Base-by-base conservation (phyloP, 2,113 vertebrate genomes). In the Chaetops frenatus region DNA sequence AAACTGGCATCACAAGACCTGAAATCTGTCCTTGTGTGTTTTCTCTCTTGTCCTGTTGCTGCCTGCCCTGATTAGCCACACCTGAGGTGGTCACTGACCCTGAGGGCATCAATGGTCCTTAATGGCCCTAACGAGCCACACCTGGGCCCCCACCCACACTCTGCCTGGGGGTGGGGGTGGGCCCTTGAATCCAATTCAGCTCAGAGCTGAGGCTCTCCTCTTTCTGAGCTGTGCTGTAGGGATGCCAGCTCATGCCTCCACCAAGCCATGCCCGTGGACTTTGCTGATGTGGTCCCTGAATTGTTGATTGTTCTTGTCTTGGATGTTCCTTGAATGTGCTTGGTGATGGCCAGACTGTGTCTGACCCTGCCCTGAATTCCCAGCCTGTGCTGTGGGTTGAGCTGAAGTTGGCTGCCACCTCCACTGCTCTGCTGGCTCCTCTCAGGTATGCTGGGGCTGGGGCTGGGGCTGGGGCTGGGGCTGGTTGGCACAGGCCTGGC, bases 111-210 rank as follows among this genome's bases (percentile, higher is more conserved):
- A 42, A 4, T 3, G 7, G 15, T 45, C 21, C 21, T 53, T 84
- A 6, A 24, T 15, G 27, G 18, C 24, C 73, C 69, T 77, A 18
- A 89, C 0, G 5, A 67, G 67, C 38, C 45, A 81, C 88, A 65
- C 50, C 76, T 83, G 88, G 11, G 8, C 9, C 10, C 31, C 54
- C 20, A 78, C 16, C 23, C 57, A 54, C 51, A 5, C 19, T 9
- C 40, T 54, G 15, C 42, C 24, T 20, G 1, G 0, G 1, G 44
- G 1, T 20, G 1, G 0, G 1, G 44, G 1, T 24, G n/a, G 18
- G 16, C 4, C 9, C 3, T 2, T 33, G 36, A 48, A 16, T 45
- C 13, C 21, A 50, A 6, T 67, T 88, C 38, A 82, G 25, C 22
- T 88, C 51, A 70, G 36, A 28, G 13, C 15, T 11, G 38, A 53